These are phyloP conservation scores for Catagonus wagneri DNA, from an alignment of 2,113 vertebrate genomes.

Conservation along the genomic window DNA sequence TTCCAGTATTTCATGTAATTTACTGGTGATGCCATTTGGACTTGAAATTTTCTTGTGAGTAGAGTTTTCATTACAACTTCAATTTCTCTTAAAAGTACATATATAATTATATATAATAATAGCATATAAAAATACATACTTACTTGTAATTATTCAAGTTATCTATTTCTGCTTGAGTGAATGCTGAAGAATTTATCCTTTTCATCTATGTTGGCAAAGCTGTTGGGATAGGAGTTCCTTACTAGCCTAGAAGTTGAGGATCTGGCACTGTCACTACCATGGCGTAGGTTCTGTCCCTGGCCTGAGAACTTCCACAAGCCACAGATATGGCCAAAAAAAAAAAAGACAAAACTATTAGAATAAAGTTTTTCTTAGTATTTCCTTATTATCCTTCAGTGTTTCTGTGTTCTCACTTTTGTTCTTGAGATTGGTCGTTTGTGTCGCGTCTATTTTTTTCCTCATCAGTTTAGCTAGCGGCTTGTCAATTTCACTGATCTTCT, in stretches of 20 bases:
- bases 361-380: neutral
- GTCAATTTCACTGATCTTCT: neutral
- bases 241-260: too few species aligned
- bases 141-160: neutral
- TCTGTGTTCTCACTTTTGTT: neutral
- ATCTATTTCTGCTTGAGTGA: neutral
- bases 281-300: too few species aligned
- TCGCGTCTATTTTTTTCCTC: neutral
- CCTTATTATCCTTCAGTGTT: neutral
- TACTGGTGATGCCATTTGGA: neutral
- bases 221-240: neutral
- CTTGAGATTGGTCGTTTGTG: neutral
- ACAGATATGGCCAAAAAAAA: too few species aligned
- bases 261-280: too few species aligned
- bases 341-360: too few species aligned
- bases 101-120: neutral
- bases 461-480: neutral
- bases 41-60: constrained; percentile 1
- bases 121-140: neutral
- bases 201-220: neutral
- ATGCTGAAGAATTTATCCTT: neutral
- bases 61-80: neutral
- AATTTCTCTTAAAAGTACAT: neutral
- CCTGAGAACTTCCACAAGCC: too few species aligned
- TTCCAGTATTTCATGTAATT: neutral